Base-by-base conservation (phyloP, 1,140 invertebrate species). In the Polyergus mexicanus region DNA sequence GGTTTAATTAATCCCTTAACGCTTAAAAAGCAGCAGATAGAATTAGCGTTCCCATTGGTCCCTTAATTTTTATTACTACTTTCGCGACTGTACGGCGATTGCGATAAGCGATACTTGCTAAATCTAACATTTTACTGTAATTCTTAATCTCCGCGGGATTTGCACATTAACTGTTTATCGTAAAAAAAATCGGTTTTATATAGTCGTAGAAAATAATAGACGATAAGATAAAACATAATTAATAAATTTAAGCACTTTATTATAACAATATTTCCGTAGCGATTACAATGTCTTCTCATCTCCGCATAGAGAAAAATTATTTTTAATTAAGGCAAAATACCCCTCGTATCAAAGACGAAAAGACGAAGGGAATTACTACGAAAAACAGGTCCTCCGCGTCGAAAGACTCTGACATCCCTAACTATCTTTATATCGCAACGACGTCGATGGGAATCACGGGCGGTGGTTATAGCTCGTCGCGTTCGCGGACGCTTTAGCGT, bases 401-500 rank as follows among this genome's bases (percentile, higher is more conserved):
- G 44, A 3, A 44, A 51, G 51, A 72, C 22, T 71, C 25, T 47
- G 68, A 74, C 68, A 83, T 7, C 8, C 38, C 41, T 74, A 83
- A 83, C 78, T 72, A 62, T 28, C 54, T 25, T 41, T 83, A 62
- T 83, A 72, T 83, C 68, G 78, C 68, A 35, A n/a, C 38, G 32
- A 60, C 54, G 38, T 83, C 78, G 58, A 62, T 74, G 78, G 38
- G 78, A 83, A 72, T 83, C 78, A 83, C 56, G 78, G 38, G 13
- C 25, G 25, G 25, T 19, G 78, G 66, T 72, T 81, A 81, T 81
- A 81, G 51, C 38, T 54, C 78, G 68, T 83, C 68, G 78, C 68
- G 54, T 83, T 83, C 68, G 78, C 56, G 68, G 38, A 47, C 78
- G 78, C 78, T 72, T 83, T 72, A 74, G 68, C 78, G 66, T 83